phyloP scores from a whole-genome alignment of 2,113 vertebrate genomes.

The Nothobranchius furzeri region DNA sequence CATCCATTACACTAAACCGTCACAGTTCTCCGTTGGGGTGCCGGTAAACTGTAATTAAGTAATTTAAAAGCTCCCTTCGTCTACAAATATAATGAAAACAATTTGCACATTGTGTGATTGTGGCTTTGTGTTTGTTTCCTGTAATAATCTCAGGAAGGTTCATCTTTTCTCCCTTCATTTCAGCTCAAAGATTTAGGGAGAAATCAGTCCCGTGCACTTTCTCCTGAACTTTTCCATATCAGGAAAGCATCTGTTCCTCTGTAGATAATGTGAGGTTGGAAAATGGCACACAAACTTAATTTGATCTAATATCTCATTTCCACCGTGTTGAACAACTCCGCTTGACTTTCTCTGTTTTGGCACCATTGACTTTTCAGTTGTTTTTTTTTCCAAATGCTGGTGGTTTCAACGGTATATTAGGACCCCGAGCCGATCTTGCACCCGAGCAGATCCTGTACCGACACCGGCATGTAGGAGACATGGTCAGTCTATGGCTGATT shows the following conservation, averaged over 20 bases:
- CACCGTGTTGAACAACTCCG: background rate
- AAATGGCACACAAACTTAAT: background rate
- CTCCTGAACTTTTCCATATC: background rate
- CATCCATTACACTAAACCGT: background rate
- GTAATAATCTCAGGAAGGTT: constrained; percentile 1
- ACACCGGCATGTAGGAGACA: too few species aligned
- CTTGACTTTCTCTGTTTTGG: background rate
- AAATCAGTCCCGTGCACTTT: background rate
- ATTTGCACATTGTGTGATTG: constrained; percentile 6
- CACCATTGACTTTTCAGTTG: background rate
- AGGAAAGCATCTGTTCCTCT: background rate
- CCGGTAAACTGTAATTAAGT: constrained; percentile 29
- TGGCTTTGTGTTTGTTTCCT: background rate
- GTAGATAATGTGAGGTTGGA: background rate
- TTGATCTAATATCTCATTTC: background rate
- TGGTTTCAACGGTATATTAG: background rate
- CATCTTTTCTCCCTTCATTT: background rate
- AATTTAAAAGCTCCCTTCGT: constrained; percentile 17
- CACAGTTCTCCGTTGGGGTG: constrained; percentile 8
- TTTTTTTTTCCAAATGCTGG: background rate
- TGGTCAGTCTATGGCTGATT: too few species aligned
- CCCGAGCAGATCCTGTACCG: too few species aligned
- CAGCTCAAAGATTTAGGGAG: background rate
- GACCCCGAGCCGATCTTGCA: too few species aligned
- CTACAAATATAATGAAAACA: constrained; percentile 7